Evolutionary conservation across 1,140 invertebrate species (phyloP).

Genomic region (Drosophila jambulina): DNA sequence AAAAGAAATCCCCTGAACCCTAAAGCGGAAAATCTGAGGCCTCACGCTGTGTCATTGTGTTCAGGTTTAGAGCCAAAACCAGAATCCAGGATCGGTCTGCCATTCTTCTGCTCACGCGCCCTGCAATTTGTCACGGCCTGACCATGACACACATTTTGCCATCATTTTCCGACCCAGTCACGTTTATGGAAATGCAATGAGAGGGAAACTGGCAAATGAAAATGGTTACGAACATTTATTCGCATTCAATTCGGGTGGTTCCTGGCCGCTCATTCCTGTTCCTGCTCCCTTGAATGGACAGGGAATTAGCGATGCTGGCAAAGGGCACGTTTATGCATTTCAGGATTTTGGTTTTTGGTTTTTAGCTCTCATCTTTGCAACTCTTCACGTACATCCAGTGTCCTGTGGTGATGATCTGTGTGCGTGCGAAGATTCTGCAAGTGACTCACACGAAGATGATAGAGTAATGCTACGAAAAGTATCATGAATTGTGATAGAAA

Average conservation of each 20-base stretch:
- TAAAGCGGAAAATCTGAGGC: constrained; percentile 27
- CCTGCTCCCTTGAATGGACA: constrained; percentile 18
- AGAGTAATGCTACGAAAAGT: not conserved
- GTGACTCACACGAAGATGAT: constrained; percentile 10
- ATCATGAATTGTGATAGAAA: not conserved
- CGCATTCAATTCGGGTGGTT: constrained; percentile 68
- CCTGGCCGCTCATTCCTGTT: constrained; percentile 1
- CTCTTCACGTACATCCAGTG: constrained; percentile 34
- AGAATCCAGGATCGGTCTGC: constrained; percentile 20
- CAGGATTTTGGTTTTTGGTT: constrained; percentile 1
- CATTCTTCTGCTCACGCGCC: constrained; percentile 75
- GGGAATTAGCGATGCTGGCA: constrained; percentile 71
- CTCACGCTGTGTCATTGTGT: constrained; percentile 69
- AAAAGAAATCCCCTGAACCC: not conserved
- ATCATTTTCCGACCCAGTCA: constrained; percentile 35
- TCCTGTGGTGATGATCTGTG: constrained; percentile 47
- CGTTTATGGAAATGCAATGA: constrained; percentile 49
- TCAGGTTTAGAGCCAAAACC: constrained; percentile 26
- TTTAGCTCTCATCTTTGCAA: constrained; percentile 5
- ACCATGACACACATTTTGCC: constrained; percentile 74
- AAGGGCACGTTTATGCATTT: constrained; percentile 70
- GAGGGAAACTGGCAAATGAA: constrained; percentile 43
- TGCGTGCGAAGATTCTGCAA: not conserved
- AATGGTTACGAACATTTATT: constrained; percentile 64
- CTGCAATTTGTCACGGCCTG: constrained; percentile 74